phyloP scores from a whole-genome alignment of 1,140 invertebrate genomes.

The Pentalonia nigronervosa region DNA sequence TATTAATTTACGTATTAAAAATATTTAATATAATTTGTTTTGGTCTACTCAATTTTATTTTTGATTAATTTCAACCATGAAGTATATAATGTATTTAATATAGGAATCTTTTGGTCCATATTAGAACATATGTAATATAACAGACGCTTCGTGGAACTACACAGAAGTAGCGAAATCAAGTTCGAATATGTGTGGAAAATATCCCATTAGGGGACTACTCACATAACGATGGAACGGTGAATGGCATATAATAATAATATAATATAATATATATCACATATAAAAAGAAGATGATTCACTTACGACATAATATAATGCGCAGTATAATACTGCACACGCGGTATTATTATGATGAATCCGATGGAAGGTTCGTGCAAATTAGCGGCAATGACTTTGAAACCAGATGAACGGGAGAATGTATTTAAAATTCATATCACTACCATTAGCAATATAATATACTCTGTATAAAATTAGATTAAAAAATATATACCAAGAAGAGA shows the following conservation, averaged over 20 bases:
- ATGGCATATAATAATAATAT: neutral
- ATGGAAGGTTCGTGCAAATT: too few relatives aligned
- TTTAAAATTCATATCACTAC: neutral
- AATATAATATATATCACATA: neutral
- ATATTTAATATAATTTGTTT: too few relatives aligned
- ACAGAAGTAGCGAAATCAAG: neutral
- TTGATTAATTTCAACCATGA: neutral
- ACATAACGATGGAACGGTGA: neutral
- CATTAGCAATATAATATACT: neutral
- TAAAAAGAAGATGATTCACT: constrained; percentile 1
- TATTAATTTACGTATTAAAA: too few relatives aligned
- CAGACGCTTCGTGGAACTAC: neutral
- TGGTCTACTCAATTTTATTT: neutral
- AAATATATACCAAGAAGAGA: neutral
- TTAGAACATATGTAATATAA: neutral
- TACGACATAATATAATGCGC: neutral
- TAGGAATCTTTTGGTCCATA: neutral
- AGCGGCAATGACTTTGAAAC: too few relatives aligned
- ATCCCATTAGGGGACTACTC: neutral
- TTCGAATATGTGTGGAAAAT: neutral
- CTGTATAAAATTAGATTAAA: neutral
- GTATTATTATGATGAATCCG: too few relatives aligned
- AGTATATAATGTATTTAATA: neutral
- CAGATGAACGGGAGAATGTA: neutral
- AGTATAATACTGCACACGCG: too few relatives aligned